Percentiles rank a stretch among this genome's conserved stretches.
These are phyloP conservation scores for mouse (Mus musculus) DNA, from an alignment of 2,113 vertebrate genomes.

Conservation along the genomic window GRCm39 chr12:100758001-100758500, in stretches of 20 bases:
- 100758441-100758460: neutral
- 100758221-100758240: neutral
- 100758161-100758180: neutral
- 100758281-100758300: neutral
- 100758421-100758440: neutral
- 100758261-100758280: neutral
- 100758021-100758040: neutral
- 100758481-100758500: too few relatives aligned
- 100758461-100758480: too few relatives aligned
- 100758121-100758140: neutral
- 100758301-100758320: neutral
- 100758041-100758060: neutral
- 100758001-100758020: neutral
- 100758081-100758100: neutral
- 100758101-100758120: neutral
- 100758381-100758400: neutral
- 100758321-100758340: neutral
- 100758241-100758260: too few relatives aligned
- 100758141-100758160: neutral
- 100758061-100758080: neutral
- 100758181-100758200: neutral
- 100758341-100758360: neutral
- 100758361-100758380: neutral
- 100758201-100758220: neutral
- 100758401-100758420: too few relatives aligned